Base-by-base conservation (phyloP, 92 coral and sea anemone species). In the Diadumene lineata region DNA sequence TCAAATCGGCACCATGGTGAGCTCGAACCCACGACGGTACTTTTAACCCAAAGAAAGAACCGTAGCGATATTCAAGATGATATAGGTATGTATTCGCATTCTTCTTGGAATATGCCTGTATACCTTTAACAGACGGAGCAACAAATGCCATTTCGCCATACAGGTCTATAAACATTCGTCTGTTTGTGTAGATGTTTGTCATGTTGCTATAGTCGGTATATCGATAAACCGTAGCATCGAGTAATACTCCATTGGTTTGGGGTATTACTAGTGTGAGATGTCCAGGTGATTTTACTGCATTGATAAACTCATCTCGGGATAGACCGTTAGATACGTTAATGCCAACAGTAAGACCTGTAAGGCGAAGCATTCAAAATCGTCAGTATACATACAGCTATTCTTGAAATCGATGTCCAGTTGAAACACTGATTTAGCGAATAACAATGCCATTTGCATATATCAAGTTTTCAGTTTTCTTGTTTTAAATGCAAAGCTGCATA, bases 111-210 rank as follows among this genome's bases (percentile, higher is more conserved):
- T 48, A 31, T 7, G 64, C 77, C 7, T 34, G 48, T 38, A 66
- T 66, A 27, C 8, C 13, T 1, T n/a, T 9, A 2, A 50, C 25
- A 17, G 66, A 38, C 1, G 77, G 77, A 13, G 66, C 77, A 1
- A 31, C 22, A 22, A 72, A 72, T 30, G 27, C 24, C 1, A 30
- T 18, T 18, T 72, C 77, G 1, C 64, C 22, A 65, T 10, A 7
- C 66, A 72, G 23, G 44, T 72, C 65, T 15, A 77, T 13, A 34
- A 7, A 50, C 81, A 77, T 77, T 22, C 81, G 81, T 21, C 81
- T 58, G 24, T 50, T 72, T 55, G 10, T 56, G 23, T 11, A 15
- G 15, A 60, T 62, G 44, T 55, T 60, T 43, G 57, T 58, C 7
- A 57, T 26, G 38, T 72, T 53, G 22, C 65, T 6, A 43, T 48